These are phyloP conservation scores for Podarcis cretensis DNA, from an alignment of 2,113 vertebrate species.

Conservation along the genomic window DNA sequence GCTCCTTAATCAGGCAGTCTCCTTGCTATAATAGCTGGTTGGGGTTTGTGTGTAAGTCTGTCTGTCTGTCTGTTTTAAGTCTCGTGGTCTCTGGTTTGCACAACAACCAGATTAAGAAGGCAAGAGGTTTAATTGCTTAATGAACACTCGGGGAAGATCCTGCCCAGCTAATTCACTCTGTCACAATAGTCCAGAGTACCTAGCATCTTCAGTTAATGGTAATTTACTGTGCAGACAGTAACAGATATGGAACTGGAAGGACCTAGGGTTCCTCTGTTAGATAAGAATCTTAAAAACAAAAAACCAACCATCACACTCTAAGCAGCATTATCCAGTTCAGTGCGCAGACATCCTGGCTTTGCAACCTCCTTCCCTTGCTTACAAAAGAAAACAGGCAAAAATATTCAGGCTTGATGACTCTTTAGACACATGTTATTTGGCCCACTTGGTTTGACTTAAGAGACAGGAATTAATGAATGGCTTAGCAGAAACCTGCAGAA, in stretches of 20 bases:
- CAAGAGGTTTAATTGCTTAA: slow-evolving; percentile 34
- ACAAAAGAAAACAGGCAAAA: background rate
- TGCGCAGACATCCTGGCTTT: slow-evolving; percentile 12
- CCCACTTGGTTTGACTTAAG: slow-evolving; percentile 8
- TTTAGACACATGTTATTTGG: slow-evolving; percentile 23
- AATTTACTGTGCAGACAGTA: slow-evolving; percentile 36
- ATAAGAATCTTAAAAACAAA: slow-evolving; percentile 13
- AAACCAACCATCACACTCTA: background rate
- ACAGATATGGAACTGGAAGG: slow-evolving; percentile 43
- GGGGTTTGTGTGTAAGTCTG: background rate
- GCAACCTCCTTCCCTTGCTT: slow-evolving; percentile 24
- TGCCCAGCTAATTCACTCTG: slow-evolving; percentile 36
- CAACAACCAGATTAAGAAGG: slow-evolving; percentile 18
- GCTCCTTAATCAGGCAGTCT: background rate
- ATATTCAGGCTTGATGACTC: slow-evolving; percentile 6
- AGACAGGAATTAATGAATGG: slow-evolving; percentile 1
- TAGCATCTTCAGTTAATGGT: slow-evolving; percentile 46
- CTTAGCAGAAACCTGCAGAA: background rate
- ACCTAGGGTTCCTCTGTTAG: slow-evolving; percentile 13
- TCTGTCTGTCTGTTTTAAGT: background rate
- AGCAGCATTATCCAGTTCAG: slow-evolving; percentile 33
- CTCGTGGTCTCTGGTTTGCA: slow-evolving; percentile 28
- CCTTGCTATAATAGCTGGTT: background rate
- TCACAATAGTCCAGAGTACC: slow-evolving; percentile 38
- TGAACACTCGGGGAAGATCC: slow-evolving; percentile 24